Evolutionary conservation across 2,888 invertebrate species (phyloP), one percentile per base, ranked within the genome.

Genomic region (Drosophila pegasa): DNA sequence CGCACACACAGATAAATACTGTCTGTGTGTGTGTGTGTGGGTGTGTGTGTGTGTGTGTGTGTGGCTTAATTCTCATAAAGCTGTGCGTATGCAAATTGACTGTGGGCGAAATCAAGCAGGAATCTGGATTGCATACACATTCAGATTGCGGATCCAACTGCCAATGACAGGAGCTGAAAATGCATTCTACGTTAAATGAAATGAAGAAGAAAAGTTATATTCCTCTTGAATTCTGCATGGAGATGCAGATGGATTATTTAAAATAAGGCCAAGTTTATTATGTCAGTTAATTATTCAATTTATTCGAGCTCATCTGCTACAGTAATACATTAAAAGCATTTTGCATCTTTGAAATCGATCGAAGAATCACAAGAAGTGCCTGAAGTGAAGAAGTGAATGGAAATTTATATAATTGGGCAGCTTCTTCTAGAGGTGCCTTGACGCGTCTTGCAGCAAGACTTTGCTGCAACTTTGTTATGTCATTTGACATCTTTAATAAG

Each of bases 11-110:
- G 12, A 3, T 3, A 47, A 27, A 47, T 29, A 29, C 29, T 29
- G 18, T 29, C 0, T 35, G 33, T 27, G 52, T 16, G 16, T 16
- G n/a, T 35, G 35, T 35, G 35, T 35, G n/a, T n/a, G 35, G 12
- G 14, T 14, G 22, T 35, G 33, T 27, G 52, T 16, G 16, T 16
- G n/a, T 35, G 35, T 35, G 35, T 35, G n/a, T n/a, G 35, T 20
- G 14, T 14, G 22, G 20, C 29, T 50, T n/a, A 71, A 43, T 55
- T 66, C 66, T 51, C 47, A 56, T 25, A 61, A 47, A 50, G 50
- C 27, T 40, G 50, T 8, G 48, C 56, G 33, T 58, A 75, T 71
- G 71, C 43, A 75, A 75, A 62, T 66, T 67, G 61, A 31, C 59
- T 48, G 2, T 59, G 51, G 38, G 54, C 47, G 45, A 41, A 27